Conservation (phyloP, 2,888 invertebrate species). For the Yponomeuta evonymella region DNA sequence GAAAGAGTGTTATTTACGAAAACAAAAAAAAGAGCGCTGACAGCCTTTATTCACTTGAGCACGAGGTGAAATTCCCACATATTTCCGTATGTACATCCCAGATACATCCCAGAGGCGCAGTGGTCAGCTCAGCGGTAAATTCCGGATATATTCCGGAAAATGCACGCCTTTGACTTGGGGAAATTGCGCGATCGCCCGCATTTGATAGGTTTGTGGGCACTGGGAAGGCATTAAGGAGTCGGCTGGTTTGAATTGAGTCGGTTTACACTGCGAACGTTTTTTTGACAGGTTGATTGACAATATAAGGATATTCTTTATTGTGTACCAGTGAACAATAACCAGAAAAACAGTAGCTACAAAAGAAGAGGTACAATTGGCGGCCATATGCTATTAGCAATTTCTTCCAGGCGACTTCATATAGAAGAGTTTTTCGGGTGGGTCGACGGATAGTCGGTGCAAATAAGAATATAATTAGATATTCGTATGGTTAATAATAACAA, state of each 20-base stretch:
- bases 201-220: neutral
- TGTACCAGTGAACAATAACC: too few species aligned
- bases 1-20: neutral
- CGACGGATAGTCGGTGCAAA: too few species aligned
- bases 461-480: too few species aligned
- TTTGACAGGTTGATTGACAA: too few species aligned
- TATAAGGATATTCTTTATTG: too few species aligned
- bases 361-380: too few species aligned
- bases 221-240: neutral
- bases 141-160: neutral
- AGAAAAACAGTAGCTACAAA: too few species aligned
- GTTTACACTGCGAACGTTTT: neutral
- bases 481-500: too few species aligned
- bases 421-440: too few species aligned
- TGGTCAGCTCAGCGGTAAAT: neutral
- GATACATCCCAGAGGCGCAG: neutral
- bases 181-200: neutral
- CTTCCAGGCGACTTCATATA: too few species aligned
- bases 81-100: neutral
- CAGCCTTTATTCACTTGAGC: neutral
- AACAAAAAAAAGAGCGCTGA: neutral
- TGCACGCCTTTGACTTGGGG: slow-evolving; percentile 1
- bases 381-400: too few species aligned
- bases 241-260: neutral
- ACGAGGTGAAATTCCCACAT: neutral